Conservation (phyloP, 2,888 invertebrate genomes). For the Zaprionus bogoriensis region DNA sequence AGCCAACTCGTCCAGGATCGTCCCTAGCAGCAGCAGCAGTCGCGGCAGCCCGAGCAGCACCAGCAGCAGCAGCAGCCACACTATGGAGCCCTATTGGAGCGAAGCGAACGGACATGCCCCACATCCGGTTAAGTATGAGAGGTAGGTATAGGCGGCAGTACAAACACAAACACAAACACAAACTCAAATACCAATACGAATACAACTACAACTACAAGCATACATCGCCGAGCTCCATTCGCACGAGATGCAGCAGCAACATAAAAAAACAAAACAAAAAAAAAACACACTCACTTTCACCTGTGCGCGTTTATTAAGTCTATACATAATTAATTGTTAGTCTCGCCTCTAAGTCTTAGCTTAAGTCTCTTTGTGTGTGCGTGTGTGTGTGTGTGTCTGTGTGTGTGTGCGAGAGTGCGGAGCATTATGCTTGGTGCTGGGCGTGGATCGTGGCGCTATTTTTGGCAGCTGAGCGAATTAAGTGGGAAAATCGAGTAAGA, state of each 20-base stretch:
- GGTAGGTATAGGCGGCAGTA: conserved; percentile 81
- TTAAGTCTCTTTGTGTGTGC: conserved; percentile 29
- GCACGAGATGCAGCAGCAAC: too few relatives aligned
- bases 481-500: conserved; percentile 38
- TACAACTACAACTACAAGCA: too few relatives aligned
- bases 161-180: too few relatives aligned
- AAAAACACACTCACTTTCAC: conserved; percentile 57
- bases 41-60: conserved; percentile 28
- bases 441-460: conserved; percentile 60
- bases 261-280: conserved; percentile 15
- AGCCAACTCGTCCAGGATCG: conserved; percentile 9
- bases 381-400: conserved; percentile 13
- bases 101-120: conserved; percentile 83
- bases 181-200: too few relatives aligned
- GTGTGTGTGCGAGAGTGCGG: conserved; percentile 14
- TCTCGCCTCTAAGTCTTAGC: conserved; percentile 29
- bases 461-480: conserved; percentile 59
- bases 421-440: conserved; percentile 22
- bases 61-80: conserved; percentile 29
- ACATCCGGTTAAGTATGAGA: conserved; percentile 83
- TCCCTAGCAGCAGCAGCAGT: conserved; percentile 33
- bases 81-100: conserved; percentile 82
- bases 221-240: too few relatives aligned
- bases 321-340: conserved; percentile 27
- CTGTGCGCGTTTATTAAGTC: conserved; percentile 52